These are phyloP conservation scores for Exephanes ischioxanthus DNA, from an alignment of 2,888 invertebrate genomes.

Conservation along the genomic window DNA sequence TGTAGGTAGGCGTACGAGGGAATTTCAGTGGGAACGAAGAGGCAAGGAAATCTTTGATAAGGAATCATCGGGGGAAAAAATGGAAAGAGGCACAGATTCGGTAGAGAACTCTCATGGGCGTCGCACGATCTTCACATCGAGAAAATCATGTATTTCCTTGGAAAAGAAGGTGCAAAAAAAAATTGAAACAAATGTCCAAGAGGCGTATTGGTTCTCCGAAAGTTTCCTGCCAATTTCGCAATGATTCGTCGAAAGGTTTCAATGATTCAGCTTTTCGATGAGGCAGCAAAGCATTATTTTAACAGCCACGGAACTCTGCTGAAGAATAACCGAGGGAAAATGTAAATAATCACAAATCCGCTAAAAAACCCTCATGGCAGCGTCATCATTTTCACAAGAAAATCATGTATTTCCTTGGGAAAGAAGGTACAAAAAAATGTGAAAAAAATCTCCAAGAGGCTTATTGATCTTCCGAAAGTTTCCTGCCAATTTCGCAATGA, in stretches of 20 bases:
- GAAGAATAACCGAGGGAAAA: no score
- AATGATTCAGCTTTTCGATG: no score
- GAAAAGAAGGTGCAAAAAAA: neutral
- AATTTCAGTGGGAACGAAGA: neutral
- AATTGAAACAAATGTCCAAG: neutral
- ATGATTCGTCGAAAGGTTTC: neutral
- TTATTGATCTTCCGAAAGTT: no score
- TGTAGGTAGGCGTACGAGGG: conserved; percentile 12
- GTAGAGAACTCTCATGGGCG: neutral
- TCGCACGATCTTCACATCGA: neutral
- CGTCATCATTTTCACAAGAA: neutral
- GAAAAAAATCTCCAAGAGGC: no score
- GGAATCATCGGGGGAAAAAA: neutral
- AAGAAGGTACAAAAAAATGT: neutral
- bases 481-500: neutral
- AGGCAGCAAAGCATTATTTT: neutral
- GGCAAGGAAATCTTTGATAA: neutral
- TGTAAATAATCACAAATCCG: no score
- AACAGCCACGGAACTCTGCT: neutral
- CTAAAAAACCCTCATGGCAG: neutral
- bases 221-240: no score
- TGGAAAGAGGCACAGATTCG: neutral
- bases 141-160: neutral
- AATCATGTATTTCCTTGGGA: neutral
- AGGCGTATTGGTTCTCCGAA: neutral